Evolutionary conservation across 2,888 invertebrate species (phyloP).

Genomic region (Apamea epomidion): DNA sequence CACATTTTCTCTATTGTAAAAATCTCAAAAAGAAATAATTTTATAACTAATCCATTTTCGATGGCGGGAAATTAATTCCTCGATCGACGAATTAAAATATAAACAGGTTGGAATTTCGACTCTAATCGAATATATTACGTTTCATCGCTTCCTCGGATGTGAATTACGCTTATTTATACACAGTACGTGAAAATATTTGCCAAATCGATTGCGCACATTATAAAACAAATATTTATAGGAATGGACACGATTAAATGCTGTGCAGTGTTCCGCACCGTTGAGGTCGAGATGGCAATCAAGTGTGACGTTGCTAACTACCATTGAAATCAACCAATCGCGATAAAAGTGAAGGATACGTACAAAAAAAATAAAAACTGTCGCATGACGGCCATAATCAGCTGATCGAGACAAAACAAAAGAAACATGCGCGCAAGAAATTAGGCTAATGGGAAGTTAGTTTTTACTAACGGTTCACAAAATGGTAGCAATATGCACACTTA

Average conservation of each 20-base stretch:
- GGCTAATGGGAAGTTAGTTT: not conserved
- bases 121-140: conserved; percentile 7
- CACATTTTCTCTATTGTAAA: conserved; percentile 1
- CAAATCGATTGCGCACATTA: conserved; percentile 39
- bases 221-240: conserved; percentile 47
- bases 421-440: conserved; percentile 10
- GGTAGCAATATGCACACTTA: not conserved
- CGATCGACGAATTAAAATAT: not conserved
- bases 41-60: not conserved
- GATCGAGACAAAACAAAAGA: conserved; percentile 33
- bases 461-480: conserved; percentile 19
- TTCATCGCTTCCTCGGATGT: not conserved
- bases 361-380: conserved; percentile 43
- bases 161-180: conserved; percentile 14
- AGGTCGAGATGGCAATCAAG: conserved; percentile 47
- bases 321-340: conserved; percentile 52
- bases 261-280: conserved; percentile 43
- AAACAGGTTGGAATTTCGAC: not conserved
- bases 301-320: conserved; percentile 53
- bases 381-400: conserved; percentile 39
- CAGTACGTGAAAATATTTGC: conserved; percentile 42
- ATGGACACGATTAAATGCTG: conserved; percentile 41
- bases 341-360: conserved; percentile 56
- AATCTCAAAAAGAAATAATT: not conserved
- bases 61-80: not conserved